phyloP scores from a whole-genome alignment of 2,113 vertebrate genomes.

The Andinoacara biseriatus region DNA sequence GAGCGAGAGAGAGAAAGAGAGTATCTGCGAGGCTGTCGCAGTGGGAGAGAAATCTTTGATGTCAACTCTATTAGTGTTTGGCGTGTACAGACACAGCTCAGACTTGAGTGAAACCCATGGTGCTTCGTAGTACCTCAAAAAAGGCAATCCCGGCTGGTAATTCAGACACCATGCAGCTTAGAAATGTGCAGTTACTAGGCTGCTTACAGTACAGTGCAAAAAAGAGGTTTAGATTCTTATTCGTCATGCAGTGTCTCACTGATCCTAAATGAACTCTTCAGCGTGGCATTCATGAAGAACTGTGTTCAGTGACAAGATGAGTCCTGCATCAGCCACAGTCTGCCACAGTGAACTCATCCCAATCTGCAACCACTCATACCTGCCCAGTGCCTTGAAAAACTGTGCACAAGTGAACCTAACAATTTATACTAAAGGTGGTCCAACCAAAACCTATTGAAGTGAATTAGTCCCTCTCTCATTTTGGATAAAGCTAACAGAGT shows the following conservation, averaged over 20 bases:
- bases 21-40: conserved; percentile 48
- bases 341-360: neutral
- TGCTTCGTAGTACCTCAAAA: conserved; percentile 27
- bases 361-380: neutral
- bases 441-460: neutral
- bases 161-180: neutral
- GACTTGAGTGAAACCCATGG: conserved; percentile 26
- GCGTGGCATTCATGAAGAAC: neutral
- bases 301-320: neutral
- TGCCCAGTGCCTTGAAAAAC: neutral
- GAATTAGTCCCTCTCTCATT: neutral
- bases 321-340: conserved; percentile 2
- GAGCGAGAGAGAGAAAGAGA: conserved; percentile 6
- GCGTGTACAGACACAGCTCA: conserved; percentile 43
- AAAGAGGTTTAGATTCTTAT: neutral
- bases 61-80: conserved; percentile 63
- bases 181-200: conserved; percentile 10
- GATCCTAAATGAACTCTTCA: neutral
- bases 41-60: conserved; percentile 64
- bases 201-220: neutral
- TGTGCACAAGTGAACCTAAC: neutral
- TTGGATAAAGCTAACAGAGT: too few species aligned
- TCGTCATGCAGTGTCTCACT: neutral
- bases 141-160: conserved; percentile 6
- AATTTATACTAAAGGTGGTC: neutral